These are phyloP conservation scores for Tokudaia muenninki DNA, from an alignment of 2,797 vertebrate species.

Conservation along the genomic window DNA sequence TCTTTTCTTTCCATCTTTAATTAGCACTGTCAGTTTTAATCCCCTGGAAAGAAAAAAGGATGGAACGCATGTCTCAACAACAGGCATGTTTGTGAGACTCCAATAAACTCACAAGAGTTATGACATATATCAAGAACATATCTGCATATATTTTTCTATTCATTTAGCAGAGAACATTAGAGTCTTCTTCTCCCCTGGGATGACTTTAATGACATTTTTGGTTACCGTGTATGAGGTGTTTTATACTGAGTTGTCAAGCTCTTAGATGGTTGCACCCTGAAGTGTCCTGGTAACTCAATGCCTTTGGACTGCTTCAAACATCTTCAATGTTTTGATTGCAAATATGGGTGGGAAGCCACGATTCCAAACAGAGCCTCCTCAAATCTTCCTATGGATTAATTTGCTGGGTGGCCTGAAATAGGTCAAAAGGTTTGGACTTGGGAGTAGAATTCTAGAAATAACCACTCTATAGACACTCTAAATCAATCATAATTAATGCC, in stretches of 20 bases:
- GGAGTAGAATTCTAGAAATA: constrained; percentile 95
- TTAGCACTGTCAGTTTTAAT: constrained; percentile 83
- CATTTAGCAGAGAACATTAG: background rate
- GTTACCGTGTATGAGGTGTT: constrained; percentile 53
- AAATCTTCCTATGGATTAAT: constrained; percentile 96
- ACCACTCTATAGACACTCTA: constrained; percentile 95
- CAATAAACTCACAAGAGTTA: constrained; percentile 73
- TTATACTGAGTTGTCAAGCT: constrained; percentile 84
- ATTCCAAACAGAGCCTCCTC: constrained; percentile 89
- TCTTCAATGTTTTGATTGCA: constrained; percentile 87
- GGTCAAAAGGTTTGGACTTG: constrained; percentile 95
- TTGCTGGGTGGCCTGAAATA: constrained; percentile 94
- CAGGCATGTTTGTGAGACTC: constrained; percentile 64
- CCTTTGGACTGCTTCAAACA: constrained; percentile 79
- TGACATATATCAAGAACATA: constrained; percentile 34
- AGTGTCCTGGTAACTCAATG: constrained; percentile 85
- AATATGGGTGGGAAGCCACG: constrained; percentile 83
- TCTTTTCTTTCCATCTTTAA: constrained; percentile 77
- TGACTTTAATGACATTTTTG: constrained; percentile 76
- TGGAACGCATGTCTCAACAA: constrained; percentile 14
- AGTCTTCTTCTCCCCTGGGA: background rate
- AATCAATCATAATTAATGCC: constrained; percentile 99
- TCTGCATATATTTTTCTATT: background rate
- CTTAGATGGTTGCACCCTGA: constrained; percentile 83
- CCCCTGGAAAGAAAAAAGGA: constrained; percentile 65